phyloP scores from a whole-genome alignment of 2,113 vertebrate genomes.

The Brachirus orientalis region DNA sequence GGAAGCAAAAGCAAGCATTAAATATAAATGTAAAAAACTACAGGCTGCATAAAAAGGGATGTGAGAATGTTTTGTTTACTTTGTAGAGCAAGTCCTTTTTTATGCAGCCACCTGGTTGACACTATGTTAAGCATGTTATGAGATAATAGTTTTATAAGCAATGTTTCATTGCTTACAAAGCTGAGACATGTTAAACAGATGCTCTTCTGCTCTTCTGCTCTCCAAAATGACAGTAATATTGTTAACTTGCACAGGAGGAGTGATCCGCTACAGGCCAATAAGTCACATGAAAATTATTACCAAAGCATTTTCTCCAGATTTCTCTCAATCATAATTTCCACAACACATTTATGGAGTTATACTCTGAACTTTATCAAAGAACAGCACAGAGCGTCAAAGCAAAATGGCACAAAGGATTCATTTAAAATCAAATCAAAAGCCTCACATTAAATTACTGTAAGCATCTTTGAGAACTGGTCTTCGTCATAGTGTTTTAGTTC shows the following conservation, averaged over 20 bases:
- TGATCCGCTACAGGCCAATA: conserved; percentile 4
- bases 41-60: not conserved
- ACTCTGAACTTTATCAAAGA: not conserved
- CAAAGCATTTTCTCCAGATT: not conserved
- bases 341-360: not conserved
- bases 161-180: not conserved
- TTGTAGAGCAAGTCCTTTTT: conserved; percentile 34
- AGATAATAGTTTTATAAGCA: conserved; percentile 9
- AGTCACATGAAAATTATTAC: conserved; percentile 46
- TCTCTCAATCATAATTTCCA: conserved; percentile 11
- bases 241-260: conserved; percentile 6
- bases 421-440: conserved; percentile 27
- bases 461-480: conserved; percentile 17
- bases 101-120: conserved; percentile 28
- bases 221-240: conserved; percentile 15
- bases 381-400: not conserved
- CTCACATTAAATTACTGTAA: conserved; percentile 1
- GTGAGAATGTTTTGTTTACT: conserved; percentile 20
- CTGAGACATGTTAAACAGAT: conserved; percentile 1
- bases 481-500: conserved; percentile 23
- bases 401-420: conserved; percentile 7
- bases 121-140: not conserved
- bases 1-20: conserved; percentile 56
- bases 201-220: conserved; percentile 15
- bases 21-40: conserved; percentile 1